These are phyloP conservation scores for Pinctada fucata DNA, from an alignment of 2,888 invertebrate genomes.

Conservation along the genomic window DNA sequence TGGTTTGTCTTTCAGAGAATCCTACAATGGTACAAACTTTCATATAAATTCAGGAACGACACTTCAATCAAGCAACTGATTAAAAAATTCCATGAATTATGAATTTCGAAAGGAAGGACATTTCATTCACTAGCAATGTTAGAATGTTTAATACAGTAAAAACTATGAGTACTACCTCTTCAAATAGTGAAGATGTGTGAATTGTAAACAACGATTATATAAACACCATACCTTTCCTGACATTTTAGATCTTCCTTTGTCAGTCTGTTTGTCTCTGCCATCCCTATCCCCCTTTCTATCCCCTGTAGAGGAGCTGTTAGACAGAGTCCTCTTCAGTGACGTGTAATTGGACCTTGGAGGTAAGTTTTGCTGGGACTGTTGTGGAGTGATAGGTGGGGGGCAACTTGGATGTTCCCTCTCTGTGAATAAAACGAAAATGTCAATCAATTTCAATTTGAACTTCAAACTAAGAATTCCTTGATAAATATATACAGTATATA, in stretches of 20 bases:
- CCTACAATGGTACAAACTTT: not conserved
- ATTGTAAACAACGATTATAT: not conserved
- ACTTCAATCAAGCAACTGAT: too few relatives aligned
- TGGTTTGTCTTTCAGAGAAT: slow-evolving; percentile 18
- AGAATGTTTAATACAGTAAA: too few relatives aligned
- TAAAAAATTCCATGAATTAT: too few relatives aligned
- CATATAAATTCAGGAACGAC: too few relatives aligned
- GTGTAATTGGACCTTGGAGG: slow-evolving; percentile 74
- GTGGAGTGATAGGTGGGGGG: slow-evolving; percentile 75
- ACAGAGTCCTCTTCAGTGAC: slow-evolving; percentile 75
- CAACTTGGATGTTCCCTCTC: slow-evolving; percentile 68
- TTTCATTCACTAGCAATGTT: too few relatives aligned
- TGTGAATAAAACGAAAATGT: slow-evolving; percentile 42
- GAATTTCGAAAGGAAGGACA: too few relatives aligned
- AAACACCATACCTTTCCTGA: slow-evolving; percentile 40
- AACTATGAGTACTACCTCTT: too few relatives aligned
- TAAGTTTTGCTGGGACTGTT: slow-evolving; percentile 74
- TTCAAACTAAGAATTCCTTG: not conserved
- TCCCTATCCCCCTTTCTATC: slow-evolving; percentile 72
- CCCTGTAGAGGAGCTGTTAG: slow-evolving; percentile 60
- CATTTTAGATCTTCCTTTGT: slow-evolving; percentile 43
- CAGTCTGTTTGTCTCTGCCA: slow-evolving; percentile 57
- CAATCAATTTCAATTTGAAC: not conserved
- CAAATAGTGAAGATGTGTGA: too few relatives aligned
- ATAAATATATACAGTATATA: not conserved